Evolutionary conservation across 1,140 invertebrate genomes (phyloP).

Genomic region (Tyrophagus putrescentiae): DNA sequence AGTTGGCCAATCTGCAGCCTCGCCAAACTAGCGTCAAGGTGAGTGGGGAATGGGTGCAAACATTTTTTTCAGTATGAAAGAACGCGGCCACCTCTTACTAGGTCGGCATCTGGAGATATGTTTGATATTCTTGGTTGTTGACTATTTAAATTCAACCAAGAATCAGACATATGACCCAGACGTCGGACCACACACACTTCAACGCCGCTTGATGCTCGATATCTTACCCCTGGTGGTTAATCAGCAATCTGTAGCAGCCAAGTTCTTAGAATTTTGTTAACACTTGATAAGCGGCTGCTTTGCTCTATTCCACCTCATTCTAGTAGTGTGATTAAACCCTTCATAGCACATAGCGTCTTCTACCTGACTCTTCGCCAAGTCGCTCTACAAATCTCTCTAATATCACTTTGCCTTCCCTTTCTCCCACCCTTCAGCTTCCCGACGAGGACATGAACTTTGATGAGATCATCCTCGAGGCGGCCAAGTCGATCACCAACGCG

Average conservation of each 20-base stretch:
- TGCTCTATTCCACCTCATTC: neutral
- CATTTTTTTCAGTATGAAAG: neutral
- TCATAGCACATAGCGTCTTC: too few relatives aligned
- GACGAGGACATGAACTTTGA: slow-evolving; percentile 92
- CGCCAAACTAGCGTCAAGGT: slow-evolving; percentile 38
- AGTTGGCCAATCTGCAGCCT: slow-evolving; percentile 75
- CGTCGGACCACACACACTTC: too few relatives aligned
- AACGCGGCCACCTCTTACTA: neutral
- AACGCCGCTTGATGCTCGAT: too few relatives aligned
- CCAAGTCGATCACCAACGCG: slow-evolving; percentile 90
- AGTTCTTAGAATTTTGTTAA: neutral
- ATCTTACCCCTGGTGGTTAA: too few relatives aligned
- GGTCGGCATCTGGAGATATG: slow-evolving; percentile 73
- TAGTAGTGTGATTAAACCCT: too few relatives aligned
- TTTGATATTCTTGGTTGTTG: slow-evolving; percentile 99
- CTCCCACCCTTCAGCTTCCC: slow-evolving; percentile 31
- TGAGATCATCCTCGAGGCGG: slow-evolving; percentile 95
- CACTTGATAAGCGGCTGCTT: neutral
- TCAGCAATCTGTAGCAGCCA: too few relatives aligned
- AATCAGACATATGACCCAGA: slow-evolving; percentile 85
- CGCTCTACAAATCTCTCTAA: too few relatives aligned
- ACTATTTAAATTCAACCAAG: slow-evolving; percentile 62
- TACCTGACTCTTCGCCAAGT: too few relatives aligned
- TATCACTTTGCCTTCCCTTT: neutral
- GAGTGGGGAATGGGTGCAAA: slow-evolving; percentile 29